phyloP scores from a whole-genome alignment of 2,888 invertebrate species.

The Cepaea hortensis region DNA sequence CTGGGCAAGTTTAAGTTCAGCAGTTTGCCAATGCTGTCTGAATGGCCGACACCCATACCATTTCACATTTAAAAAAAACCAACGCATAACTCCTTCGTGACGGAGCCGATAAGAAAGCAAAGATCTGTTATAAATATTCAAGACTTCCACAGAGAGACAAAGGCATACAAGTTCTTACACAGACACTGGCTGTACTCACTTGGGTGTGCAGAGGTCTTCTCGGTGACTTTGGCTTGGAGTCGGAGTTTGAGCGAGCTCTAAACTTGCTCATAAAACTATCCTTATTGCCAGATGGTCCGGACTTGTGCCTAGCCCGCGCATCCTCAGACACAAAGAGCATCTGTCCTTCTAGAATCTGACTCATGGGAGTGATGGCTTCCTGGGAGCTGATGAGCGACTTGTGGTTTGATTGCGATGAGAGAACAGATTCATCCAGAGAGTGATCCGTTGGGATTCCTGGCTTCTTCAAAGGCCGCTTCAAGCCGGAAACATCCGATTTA shows the following conservation, averaged over 20 bases:
- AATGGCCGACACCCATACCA: too few relatives aligned
- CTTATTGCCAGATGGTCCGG: constrained; percentile 55
- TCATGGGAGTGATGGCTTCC: constrained; percentile 68
- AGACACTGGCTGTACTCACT: constrained; percentile 34
- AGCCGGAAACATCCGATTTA: constrained; percentile 72
- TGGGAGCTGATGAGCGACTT: constrained; percentile 37
- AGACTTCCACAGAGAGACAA: background rate
- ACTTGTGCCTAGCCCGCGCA: constrained; percentile 60
- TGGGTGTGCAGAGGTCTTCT: constrained; percentile 57
- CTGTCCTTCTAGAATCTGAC: constrained; percentile 70
- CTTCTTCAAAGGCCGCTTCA: constrained; percentile 67
- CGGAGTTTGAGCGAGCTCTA: constrained; percentile 69
- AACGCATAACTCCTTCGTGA: too few relatives aligned
- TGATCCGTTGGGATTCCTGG: constrained; percentile 60
- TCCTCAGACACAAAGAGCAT: constrained; percentile 57
- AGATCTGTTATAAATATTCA: too few relatives aligned
- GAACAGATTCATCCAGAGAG: constrained; percentile 65
- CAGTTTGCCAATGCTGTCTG: too few relatives aligned
- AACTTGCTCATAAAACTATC: constrained; percentile 65
- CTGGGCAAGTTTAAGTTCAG: too few relatives aligned
- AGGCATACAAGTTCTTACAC: background rate
- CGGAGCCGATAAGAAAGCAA: background rate
- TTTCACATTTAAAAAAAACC: too few relatives aligned
- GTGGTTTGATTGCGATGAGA: constrained; percentile 7
- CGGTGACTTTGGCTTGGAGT: constrained; percentile 62